Percentiles rank a stretch among this genome's conserved stretches.
phyloP scores from a whole-genome alignment of 1,140 invertebrate genomes.

The Anadara kagoshimensis region DNA sequence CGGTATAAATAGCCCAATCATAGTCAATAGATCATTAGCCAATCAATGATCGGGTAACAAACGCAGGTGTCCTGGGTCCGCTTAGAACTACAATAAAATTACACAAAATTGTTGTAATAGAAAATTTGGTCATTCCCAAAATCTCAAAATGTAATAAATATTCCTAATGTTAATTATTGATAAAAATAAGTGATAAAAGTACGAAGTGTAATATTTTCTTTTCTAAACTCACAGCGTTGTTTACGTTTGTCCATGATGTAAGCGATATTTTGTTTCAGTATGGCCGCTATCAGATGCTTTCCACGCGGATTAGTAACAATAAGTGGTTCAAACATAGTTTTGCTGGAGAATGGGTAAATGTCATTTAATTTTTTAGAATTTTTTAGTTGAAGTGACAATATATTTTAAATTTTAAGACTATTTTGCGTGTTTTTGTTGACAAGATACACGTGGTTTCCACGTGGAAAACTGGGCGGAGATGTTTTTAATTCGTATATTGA shows the following conservation, averaged over 20 bases:
- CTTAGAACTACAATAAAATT: constrained; percentile 16
- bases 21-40: too few species aligned
- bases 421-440: constrained; percentile 5
- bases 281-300: constrained; percentile 25
- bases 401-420: constrained; percentile 6
- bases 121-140: not conserved
- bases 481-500: not conserved
- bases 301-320: constrained; percentile 23
- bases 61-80: too few species aligned
- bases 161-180: not conserved
- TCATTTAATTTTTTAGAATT: not conserved
- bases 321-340: constrained; percentile 23
- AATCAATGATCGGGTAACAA: too few species aligned
- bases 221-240: not conserved
- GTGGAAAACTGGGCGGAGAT: constrained; percentile 14
- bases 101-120: not conserved
- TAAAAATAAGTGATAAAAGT: not conserved
- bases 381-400: not conserved
- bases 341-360: constrained; percentile 26
- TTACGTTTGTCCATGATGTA: constrained; percentile 28
- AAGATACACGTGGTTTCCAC: constrained; percentile 1
- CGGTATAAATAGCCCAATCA: too few species aligned
- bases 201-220: not conserved
- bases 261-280: constrained; percentile 25
- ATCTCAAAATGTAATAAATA: not conserved